Evolutionary conservation across 2,113 vertebrate genomes (phyloP).

Genomic region (Crotalus helleri): DNA sequence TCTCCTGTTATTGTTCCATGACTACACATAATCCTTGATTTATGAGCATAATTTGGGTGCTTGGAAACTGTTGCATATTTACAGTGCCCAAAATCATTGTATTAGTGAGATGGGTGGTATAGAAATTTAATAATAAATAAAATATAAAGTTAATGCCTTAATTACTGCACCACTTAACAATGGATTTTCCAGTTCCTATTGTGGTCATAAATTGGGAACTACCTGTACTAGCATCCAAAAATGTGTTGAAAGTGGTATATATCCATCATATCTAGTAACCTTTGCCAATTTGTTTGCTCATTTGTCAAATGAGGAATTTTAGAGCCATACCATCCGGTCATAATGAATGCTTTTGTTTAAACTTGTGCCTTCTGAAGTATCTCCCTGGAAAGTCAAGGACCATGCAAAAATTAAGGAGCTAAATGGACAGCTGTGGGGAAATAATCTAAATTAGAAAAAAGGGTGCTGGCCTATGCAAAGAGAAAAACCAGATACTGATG

Average conservation of each 20-base stretch:
- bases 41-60: neutral
- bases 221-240: too few species aligned
- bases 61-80: too few species aligned
- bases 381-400: neutral
- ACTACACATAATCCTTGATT: neutral
- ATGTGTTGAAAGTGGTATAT: neutral
- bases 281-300: neutral
- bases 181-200: neutral
- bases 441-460: neutral
- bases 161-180: neutral
- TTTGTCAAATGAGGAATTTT: neutral
- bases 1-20: neutral
- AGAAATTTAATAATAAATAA: too few species aligned
- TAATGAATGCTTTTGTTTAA: neutral
- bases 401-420: neutral
- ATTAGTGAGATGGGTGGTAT: too few species aligned
- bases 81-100: too few species aligned
- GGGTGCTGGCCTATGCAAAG: neutral
- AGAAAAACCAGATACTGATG: neutral
- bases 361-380: neutral
- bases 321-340: neutral
- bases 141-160: too few species aligned
- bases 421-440: neutral
- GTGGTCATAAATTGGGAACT: too few species aligned
- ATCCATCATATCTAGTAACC: neutral